These are phyloP conservation scores for Thripadectes ignobilis DNA, from an alignment of 2,797 vertebrate species.

Conservation along the genomic window DNA sequence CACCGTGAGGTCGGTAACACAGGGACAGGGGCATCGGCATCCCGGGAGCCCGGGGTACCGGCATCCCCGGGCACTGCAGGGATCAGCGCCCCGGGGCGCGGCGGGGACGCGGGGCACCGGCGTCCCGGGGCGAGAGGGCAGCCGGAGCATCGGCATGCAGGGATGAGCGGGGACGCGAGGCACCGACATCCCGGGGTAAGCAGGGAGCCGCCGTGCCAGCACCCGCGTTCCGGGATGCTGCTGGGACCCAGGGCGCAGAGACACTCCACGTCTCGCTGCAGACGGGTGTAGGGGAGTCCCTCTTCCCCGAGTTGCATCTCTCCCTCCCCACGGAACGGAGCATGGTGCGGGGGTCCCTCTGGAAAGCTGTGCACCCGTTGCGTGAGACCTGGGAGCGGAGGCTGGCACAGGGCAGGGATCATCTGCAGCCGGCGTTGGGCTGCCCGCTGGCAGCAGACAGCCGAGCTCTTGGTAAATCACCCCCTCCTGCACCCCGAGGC, in stretches of 20 bases:
- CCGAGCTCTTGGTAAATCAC: not conserved
- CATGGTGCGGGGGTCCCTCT: not conserved
- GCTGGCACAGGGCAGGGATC: not conserved
- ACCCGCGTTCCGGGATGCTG: not conserved
- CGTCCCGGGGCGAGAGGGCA: not conserved
- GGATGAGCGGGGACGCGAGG: not conserved
- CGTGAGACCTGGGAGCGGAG: not conserved
- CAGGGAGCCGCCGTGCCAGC: not conserved
- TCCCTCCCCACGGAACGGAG: not conserved
- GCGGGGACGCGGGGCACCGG: not conserved
- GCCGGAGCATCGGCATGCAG: not conserved
- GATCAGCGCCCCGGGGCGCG: not conserved
- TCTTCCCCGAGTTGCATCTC: not conserved
- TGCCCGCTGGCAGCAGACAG: not conserved
- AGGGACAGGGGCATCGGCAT: not conserved
- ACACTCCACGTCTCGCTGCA: not conserved
- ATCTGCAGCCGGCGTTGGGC: not conserved
- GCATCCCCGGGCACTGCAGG: not conserved
- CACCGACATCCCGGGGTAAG: not conserved
- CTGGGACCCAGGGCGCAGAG: not conserved
- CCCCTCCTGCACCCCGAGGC: not conserved
- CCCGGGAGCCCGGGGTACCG: not conserved
- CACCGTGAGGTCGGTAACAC: not conserved
- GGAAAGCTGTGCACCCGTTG: not conserved
- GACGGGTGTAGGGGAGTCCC: not conserved